phyloP scores from a whole-genome alignment of 1,140 invertebrate species.

The Nephila pilipes region DNA sequence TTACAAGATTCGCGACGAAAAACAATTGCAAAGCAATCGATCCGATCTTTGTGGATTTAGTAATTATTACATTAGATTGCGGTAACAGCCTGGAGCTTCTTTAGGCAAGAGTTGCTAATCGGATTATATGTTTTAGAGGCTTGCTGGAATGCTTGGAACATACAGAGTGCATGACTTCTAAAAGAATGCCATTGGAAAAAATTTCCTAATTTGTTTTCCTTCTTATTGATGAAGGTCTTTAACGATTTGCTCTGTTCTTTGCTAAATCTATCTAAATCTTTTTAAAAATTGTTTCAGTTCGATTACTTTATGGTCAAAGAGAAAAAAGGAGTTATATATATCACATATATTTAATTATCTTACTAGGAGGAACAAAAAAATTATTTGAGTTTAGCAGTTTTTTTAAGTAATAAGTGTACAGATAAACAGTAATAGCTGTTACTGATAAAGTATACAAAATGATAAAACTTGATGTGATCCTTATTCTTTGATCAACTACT shows the following conservation, averaged over 20 bases:
- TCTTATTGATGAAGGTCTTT: conserved; percentile 47
- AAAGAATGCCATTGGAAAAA: not conserved
- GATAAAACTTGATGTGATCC: too few species aligned
- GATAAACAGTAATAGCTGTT: too few species aligned
- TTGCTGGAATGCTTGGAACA: not conserved
- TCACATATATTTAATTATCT: too few species aligned
- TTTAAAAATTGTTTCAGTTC: not conserved
- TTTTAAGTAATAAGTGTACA: too few species aligned
- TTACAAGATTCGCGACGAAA: not conserved
- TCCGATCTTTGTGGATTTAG: conserved; percentile 24
- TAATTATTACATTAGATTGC: conserved; percentile 65
- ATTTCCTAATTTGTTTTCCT: conserved; percentile 63
- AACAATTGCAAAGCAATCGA: conserved; percentile 13
- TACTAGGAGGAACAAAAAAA: too few species aligned
- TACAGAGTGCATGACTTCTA: not conserved
- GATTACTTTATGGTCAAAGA: too few species aligned
- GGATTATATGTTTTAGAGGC: conserved; percentile 63
- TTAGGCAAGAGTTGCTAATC: conserved; percentile 48
- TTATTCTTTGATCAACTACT: too few species aligned
- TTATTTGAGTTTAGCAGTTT: too few species aligned
- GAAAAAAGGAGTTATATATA: too few species aligned
- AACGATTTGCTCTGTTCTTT: conserved; percentile 54
- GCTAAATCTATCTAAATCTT: not conserved
- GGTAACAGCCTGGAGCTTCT: conserved; percentile 22
- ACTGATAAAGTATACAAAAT: too few species aligned